Conservation (phyloP, 2,113 vertebrate genomes). For the Hippocampus zosterae region DNA sequence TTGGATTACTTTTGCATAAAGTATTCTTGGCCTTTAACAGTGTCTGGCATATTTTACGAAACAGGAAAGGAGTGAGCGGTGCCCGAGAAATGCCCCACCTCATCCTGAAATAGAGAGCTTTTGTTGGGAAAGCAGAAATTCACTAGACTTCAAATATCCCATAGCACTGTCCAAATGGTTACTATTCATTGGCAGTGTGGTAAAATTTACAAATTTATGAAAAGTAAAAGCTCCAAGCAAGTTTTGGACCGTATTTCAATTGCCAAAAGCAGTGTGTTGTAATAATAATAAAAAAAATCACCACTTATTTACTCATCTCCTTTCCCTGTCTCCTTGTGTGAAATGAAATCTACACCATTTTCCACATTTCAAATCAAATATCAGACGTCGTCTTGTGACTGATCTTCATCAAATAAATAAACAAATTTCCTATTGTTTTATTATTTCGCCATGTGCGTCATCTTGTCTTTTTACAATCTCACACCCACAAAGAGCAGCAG, state of each 20-base stretch:
- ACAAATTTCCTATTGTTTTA: not conserved
- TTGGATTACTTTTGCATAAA: slow-evolving; percentile 64
- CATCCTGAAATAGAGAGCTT: slow-evolving; percentile 45
- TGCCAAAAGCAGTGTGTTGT: not conserved
- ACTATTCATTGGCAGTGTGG: not conserved
- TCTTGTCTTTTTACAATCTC: not conserved
- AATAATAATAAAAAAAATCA: not conserved
- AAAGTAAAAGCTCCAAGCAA: not conserved
- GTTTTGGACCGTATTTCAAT: not conserved
- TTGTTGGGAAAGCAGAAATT: slow-evolving; percentile 31
- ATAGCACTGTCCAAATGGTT: not conserved
- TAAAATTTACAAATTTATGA: not conserved
- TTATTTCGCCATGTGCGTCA: not conserved
- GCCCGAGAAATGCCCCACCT: slow-evolving; percentile 48
- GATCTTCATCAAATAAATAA: not conserved
- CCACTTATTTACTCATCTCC: not conserved
- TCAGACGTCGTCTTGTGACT: not conserved
- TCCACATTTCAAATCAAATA: not conserved
- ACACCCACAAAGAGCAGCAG: no score
- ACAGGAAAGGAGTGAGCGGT: slow-evolving; percentile 58
- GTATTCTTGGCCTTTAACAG: slow-evolving; percentile 55
- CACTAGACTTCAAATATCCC: slow-evolving; percentile 37
- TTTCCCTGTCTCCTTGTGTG: not conserved
- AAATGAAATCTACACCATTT: not conserved
- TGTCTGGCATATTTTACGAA: slow-evolving; percentile 68